These are phyloP conservation scores for Watsonalla binaria DNA, from an alignment of 2,888 invertebrate genomes.

Conservation along the genomic window DNA sequence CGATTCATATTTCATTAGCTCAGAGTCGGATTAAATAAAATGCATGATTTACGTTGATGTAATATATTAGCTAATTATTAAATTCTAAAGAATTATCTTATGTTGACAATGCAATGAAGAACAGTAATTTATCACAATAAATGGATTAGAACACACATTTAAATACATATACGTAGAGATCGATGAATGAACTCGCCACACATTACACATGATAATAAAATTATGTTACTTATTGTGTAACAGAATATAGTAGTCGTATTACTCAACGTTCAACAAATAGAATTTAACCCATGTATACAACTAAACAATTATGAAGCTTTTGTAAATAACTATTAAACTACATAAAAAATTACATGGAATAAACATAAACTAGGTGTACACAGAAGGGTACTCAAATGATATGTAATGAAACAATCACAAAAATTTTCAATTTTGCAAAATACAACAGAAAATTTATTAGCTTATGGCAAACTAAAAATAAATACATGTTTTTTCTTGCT, in stretches of 20 bases:
- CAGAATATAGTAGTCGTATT: background rate
- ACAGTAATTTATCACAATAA: conserved; percentile 25
- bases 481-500: background rate
- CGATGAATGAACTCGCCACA: background rate
- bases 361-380: conserved; percentile 1
- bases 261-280: background rate
- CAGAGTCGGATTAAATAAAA: too few relatives aligned
- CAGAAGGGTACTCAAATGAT: conserved; percentile 4
- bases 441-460: background rate
- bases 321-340: background rate
- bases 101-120: conserved; percentile 7
- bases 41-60: too few relatives aligned
- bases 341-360: background rate
- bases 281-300: too few relatives aligned
- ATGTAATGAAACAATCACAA: conserved; percentile 10
- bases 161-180: conserved; percentile 8
- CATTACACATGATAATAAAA: too few relatives aligned
- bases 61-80: background rate
- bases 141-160: conserved; percentile 6
- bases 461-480: background rate
- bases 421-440: background rate
- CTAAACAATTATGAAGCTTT: too few relatives aligned
- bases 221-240: too few relatives aligned
- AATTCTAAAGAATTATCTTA: background rate
- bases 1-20: too few relatives aligned